Conservation (phyloP, 2,797 vertebrate species). For the Coregonus suidteri region DNA sequence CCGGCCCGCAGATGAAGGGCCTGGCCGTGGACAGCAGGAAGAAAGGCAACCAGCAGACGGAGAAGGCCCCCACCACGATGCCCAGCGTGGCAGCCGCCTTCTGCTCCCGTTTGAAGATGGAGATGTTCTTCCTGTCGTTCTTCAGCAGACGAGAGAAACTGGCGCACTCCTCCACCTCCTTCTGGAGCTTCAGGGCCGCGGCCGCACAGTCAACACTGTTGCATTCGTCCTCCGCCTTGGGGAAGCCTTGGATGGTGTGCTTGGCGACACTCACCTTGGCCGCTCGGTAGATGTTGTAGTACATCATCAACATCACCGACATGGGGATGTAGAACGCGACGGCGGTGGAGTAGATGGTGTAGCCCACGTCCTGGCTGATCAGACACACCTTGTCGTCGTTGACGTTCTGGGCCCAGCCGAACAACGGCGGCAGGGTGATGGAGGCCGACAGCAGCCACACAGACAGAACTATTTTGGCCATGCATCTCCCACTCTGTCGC, state of each 20-base stretch:
- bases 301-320: conserved; percentile 98
- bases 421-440: conserved; percentile 85
- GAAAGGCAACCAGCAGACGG: conserved; percentile 93
- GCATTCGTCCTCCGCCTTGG: conserved; percentile 74
- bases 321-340: conserved; percentile 98
- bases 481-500: conserved; percentile 84
- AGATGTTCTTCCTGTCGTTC: conserved; percentile 84
- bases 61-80: conserved; percentile 92
- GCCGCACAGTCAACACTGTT: conserved; percentile 82
- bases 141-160: conserved; percentile 87
- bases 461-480: conserved; percentile 87
- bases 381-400: conserved; percentile 85
- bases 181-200: conserved; percentile 83
- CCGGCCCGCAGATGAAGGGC: conserved; percentile 90
- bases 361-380: conserved; percentile 96
- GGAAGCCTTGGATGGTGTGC: conserved; percentile 90
- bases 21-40: conserved; percentile 92
- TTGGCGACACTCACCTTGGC: conserved; percentile 92
- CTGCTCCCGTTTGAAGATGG: conserved; percentile 95
- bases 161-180: conserved; percentile 84
- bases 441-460: conserved; percentile 88
- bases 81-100: conserved; percentile 94
- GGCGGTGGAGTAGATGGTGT: conserved; percentile 96
- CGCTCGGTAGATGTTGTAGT: conserved; percentile 90
- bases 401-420: conserved; percentile 88